Percentiles rank a stretch among this genome's conserved stretches.
Conservation (phyloP, 2,888 invertebrate species). For the Cosmia trapezina region DNA sequence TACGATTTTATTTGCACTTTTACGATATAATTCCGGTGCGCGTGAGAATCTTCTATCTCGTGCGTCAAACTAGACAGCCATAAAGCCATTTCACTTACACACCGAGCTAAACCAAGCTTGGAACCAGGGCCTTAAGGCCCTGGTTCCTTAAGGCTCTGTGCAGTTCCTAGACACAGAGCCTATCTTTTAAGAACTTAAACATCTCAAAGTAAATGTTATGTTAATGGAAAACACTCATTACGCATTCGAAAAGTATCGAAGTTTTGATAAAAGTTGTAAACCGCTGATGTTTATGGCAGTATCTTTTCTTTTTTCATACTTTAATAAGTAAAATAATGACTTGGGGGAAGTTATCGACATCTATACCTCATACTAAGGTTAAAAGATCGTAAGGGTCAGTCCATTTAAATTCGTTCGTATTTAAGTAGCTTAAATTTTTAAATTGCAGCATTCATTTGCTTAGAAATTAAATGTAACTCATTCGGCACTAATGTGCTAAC, state of each 20-base stretch:
- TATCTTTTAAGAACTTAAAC: neutral
- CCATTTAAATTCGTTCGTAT: constrained; percentile 1
- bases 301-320: constrained; percentile 28
- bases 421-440: neutral
- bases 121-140: too few relatives aligned
- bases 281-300: constrained; percentile 37
- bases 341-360: constrained; percentile 37
- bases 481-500: neutral
- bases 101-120: too few relatives aligned
- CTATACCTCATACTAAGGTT: neutral
- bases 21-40: too few relatives aligned
- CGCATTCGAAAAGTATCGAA: constrained; percentile 39
- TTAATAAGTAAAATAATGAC: constrained; percentile 36
- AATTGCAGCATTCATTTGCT: neutral
- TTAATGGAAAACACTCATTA: constrained; percentile 42
- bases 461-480: neutral
- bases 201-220: constrained; percentile 32
- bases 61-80: too few relatives aligned
- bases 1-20: too few relatives aligned
- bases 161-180: too few relatives aligned
- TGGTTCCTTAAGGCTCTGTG: too few relatives aligned
- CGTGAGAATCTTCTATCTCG: too few relatives aligned
- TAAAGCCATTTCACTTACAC: too few relatives aligned
- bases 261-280: constrained; percentile 38
- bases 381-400: constrained; percentile 13